Percentiles rank a stretch among this genome's conserved stretches.
Conservation (phyloP, 2,888 invertebrate species). For the Helobdella robusta region DNA sequence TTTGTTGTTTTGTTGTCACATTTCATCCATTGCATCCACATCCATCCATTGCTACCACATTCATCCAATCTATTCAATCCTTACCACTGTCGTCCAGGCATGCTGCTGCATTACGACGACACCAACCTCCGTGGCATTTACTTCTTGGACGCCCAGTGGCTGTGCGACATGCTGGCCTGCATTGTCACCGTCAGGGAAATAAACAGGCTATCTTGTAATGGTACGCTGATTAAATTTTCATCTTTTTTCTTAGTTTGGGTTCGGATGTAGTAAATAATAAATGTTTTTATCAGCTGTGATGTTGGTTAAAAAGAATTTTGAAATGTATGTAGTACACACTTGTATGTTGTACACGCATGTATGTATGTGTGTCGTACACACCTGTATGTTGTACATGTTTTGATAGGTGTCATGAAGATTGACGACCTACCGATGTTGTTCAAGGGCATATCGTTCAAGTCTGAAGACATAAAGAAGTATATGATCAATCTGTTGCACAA, state of each 20-base stretch:
- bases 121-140: constrained; percentile 63
- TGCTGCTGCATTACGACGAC: constrained; percentile 59
- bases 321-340: too few species aligned
- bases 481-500: constrained; percentile 84
- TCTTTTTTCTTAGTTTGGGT: too few species aligned
- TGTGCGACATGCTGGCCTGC: constrained; percentile 92
- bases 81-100: constrained; percentile 57
- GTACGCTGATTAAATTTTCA: constrained; percentile 50
- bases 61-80: neutral
- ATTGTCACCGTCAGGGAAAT: constrained; percentile 94
- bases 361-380: too few species aligned
- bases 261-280: too few species aligned
- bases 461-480: constrained; percentile 61
- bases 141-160: constrained; percentile 94
- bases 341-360: too few species aligned
- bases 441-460: constrained; percentile 65
- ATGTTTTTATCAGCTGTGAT: too few species aligned
- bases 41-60: neutral
- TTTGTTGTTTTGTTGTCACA: neutral
- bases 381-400: neutral
- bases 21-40: neutral
- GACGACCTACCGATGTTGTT: constrained; percentile 85
- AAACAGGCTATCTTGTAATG: constrained; percentile 83
- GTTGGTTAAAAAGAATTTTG: too few species aligned
- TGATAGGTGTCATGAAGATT: constrained; percentile 73